Evolutionary conservation across 2,797 vertebrate species (phyloP), one percentile per base, ranked within the genome.

Genomic region (Novumbra hubbsi): DNA sequence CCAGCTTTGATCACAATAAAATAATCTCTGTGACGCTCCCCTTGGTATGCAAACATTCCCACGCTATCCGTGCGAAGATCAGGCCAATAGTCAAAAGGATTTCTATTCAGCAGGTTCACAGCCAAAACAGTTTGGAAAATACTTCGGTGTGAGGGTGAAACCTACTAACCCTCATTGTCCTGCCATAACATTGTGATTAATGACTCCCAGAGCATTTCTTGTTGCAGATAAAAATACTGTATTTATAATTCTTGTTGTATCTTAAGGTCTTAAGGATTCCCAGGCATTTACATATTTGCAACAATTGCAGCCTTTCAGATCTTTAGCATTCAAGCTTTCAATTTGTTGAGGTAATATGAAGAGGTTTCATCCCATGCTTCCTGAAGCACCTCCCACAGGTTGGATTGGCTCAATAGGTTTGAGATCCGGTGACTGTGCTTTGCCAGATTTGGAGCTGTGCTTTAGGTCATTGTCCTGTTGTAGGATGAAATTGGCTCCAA

Each of bases 41-140:
- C 80, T 57, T 88, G 78, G 86, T 90, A 91, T 91, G 89, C 80
- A 91, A 93, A 92, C 90, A 92, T 45, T 60, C 74, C 73, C 5
- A 9, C 27, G 0, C 72, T 92, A 93, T 94, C 90, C 72, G 88
- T 90, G 87, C 78, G 85, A 90, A 91, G 87, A 92, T 94, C 90
- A 81, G 78, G 67, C 66, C 84, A 89, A 88, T 84, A 82, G 85
- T 86, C 81, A 82, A 85, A 88, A 89, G 88, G 81, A 85, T 82
- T 68, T 83, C 82, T 83, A 82, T 87, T 90, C 80, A 84, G 81
- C 63, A 21, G 2, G 3, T 73, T 81, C 73, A 81, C 77, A 91
- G 80, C 65, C 84, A 90, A 90, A 91, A 88, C 85, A 89, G 24
- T 67, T 50, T 70, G 50, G 41, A 69, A 78, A 83, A 84, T 76